Conservation (phyloP, 2,113 vertebrate species). For the Halcyon malimbica region DNA sequence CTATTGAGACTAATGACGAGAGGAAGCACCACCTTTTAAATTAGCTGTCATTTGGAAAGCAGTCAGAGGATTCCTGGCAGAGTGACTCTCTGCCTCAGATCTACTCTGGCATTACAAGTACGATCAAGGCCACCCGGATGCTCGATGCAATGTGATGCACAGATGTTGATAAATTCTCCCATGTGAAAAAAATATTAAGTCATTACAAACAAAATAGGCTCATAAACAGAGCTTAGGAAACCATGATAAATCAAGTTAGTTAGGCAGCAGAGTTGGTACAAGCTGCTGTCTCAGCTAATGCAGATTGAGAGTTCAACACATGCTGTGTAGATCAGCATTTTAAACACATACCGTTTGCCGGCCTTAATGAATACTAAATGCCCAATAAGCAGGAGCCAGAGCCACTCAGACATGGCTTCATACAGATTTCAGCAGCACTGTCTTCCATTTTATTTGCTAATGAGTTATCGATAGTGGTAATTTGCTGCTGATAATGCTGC, state of each 20-base stretch:
- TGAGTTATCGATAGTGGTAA: constrained; percentile 77
- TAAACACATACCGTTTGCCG: constrained; percentile 53
- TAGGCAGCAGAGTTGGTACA: constrained; percentile 49
- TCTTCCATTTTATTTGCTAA: constrained; percentile 81
- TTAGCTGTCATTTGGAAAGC: neutral
- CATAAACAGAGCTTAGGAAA: constrained; percentile 60
- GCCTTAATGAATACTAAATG: constrained; percentile 77
- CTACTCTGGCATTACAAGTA: neutral
- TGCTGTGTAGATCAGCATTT: constrained; percentile 72
- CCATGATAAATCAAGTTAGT: constrained; percentile 66
- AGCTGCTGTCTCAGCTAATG: constrained; percentile 70
- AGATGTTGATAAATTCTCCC: constrained; percentile 63
- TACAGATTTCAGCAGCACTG: constrained; percentile 68
- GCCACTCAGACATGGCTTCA: constrained; percentile 61
- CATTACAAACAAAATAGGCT: constrained; percentile 58
- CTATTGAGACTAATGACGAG: neutral
- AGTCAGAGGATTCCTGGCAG: neutral
- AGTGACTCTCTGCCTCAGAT: neutral
- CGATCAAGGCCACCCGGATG: neutral
- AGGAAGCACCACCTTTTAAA: constrained; percentile 19
- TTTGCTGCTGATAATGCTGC: constrained; percentile 65
- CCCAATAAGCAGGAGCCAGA: constrained; percentile 66
- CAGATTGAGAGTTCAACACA: constrained; percentile 66
- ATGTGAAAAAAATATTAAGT: constrained; percentile 58
- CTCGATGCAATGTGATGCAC: neutral